Evolutionary conservation across 2,797 vertebrate genomes (phyloP).

Genomic region (Halcyon smyrnensis): DNA sequence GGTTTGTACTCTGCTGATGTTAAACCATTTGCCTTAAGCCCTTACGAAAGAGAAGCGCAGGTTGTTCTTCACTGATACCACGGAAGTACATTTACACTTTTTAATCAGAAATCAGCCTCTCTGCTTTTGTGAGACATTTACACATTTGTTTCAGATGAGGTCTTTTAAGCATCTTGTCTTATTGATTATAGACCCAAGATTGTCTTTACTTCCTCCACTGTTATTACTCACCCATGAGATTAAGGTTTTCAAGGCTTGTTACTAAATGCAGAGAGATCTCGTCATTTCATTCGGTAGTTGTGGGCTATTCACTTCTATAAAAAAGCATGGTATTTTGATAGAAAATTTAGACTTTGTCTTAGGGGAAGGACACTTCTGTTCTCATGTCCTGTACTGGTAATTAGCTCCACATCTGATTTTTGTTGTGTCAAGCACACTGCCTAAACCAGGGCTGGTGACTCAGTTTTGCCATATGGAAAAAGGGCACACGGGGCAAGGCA

Average conservation of each 20-base stretch:
- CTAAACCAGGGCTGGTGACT: constrained; percentile 43
- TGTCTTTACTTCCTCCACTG: constrained; percentile 18
- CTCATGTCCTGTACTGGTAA: not conserved
- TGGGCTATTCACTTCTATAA: constrained; percentile 16
- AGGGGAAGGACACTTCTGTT: not conserved
- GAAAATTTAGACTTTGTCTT: not conserved
- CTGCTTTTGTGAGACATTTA: not conserved
- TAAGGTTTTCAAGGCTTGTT: constrained; percentile 43
- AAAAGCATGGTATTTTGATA: not conserved
- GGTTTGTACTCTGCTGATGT: not conserved
- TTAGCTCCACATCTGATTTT: constrained; percentile 13
- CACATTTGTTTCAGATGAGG: constrained; percentile 7
- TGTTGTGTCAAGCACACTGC: not conserved
- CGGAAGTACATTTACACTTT: constrained; percentile 29
- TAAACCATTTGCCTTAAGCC: constrained; percentile 3
- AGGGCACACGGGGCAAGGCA: not conserved
- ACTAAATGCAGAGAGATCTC: constrained; percentile 22
- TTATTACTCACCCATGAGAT: constrained; percentile 60
- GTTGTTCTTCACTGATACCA: constrained; percentile 8
- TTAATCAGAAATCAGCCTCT: constrained; percentile 6
- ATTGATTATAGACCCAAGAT: constrained; percentile 11
- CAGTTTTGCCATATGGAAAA: constrained; percentile 28
- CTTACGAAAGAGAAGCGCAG: not conserved
- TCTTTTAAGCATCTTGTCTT: constrained; percentile 24
- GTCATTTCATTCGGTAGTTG: not conserved